These are phyloP conservation scores for Pygoscelis antarcticus DNA, from an alignment of 2,113 vertebrate species.

Conservation along the genomic window DNA sequence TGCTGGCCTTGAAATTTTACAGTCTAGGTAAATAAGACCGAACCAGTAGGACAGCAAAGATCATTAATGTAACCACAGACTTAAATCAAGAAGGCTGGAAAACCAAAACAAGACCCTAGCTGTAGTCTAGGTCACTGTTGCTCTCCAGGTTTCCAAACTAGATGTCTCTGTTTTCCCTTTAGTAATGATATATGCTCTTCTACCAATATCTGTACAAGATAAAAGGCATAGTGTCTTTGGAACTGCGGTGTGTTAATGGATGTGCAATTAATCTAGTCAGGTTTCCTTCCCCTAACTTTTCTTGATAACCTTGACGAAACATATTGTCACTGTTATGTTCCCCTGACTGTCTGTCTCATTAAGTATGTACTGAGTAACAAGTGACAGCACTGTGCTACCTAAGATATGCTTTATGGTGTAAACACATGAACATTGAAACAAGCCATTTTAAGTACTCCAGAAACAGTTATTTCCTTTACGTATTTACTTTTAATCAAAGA, in stretches of 20 bases:
- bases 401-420: conserved; percentile 26
- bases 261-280: not conserved
- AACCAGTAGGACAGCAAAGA: not conserved
- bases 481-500: conserved; percentile 61
- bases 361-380: conserved; percentile 12
- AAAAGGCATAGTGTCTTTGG: not conserved
- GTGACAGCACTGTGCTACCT: not conserved
- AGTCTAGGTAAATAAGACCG: not conserved
- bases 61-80: not conserved
- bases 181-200: not conserved
- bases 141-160: not conserved
- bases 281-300: not conserved
- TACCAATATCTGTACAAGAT: not conserved
- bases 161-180: not conserved
- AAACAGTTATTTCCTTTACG: not conserved
- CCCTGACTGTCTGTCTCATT: conserved; percentile 34
- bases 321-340: not conserved
- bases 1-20: not conserved
- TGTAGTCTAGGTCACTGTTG: not conserved
- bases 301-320: conserved; percentile 3
- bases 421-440: not conserved
- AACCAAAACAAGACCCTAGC: not conserved
- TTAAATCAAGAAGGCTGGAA: not conserved
- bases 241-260: not conserved
- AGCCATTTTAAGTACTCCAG: not conserved